Evolutionary conservation across 2,113 vertebrate species (phyloP), one percentile per base, ranked within the genome.

Genomic region (Albula goreensis): DNA sequence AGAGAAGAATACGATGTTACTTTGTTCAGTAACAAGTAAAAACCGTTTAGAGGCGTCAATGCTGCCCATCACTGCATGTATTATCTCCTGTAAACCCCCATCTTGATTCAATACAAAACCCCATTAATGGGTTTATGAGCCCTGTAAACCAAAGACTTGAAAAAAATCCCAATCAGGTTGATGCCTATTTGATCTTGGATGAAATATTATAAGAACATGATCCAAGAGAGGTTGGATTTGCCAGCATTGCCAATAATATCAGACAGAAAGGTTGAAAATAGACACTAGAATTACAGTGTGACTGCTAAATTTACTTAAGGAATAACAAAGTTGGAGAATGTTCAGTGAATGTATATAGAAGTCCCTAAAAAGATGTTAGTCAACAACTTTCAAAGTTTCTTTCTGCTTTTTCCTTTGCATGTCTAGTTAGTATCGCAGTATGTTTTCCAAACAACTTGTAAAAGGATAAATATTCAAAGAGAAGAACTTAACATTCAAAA

Each of bases 11-110:
- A 80, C 84, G 84, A 91, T 79, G 88, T 86, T 88, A 87, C 89
- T 93, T 95, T 93, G 92, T 92, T 83, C 89, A 89, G 85, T 85
- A 91, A 93, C 89, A 93, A 93, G 89, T 74, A 89, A 91, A 90
- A 83, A 91, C 90, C 88, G 89, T 90, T 91, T 88, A 86, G 91
- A 90, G 79, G 90, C 93, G 89, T 88, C 66, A 84, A 74, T 85
- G 86, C 87, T 80, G 74, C 89, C 85, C 88, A 91, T 92, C 86
- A 90, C 89, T 88, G 90, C 83, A 25, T 78, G 86, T 51, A 92
- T 93, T 93, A 94, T 92, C 89, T 91, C 87, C 70, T 13, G 82
- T 60, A 85, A 86, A 86, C 70, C 81, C 51, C 84, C 56, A 88
- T 88, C 85, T 85, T 86, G 88, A 88, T 88, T 82, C 83, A 57